A percentile compares a stretch with the other conserved stretches of the same genome.
Conservation (phyloP, 35 echinoderm and acorn worm species). For the Eucidaris tribuloides region DNA sequence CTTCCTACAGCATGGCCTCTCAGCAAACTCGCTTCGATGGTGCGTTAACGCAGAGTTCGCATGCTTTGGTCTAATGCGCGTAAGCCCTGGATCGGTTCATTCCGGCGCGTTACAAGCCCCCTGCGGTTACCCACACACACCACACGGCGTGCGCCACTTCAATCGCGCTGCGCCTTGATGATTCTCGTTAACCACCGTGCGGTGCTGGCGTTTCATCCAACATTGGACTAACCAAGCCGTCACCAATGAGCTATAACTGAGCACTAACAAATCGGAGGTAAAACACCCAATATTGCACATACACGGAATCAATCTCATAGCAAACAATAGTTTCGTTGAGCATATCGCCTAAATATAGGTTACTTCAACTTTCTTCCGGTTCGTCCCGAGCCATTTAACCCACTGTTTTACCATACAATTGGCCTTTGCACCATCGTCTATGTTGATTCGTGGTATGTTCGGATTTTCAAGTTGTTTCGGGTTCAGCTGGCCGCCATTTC, state of each 20-base stretch:
- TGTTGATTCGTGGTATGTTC: no score
- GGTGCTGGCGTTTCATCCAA: constrained; percentile 71
- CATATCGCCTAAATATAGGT: constrained; percentile 95
- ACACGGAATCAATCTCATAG: no score
- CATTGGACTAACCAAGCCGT: constrained; percentile 80
- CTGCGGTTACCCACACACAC: constrained; percentile 71
- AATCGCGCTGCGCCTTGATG: constrained; percentile 41
- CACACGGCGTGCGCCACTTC: no score
- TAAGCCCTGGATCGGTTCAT: constrained; percentile 93
- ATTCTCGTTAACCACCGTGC: constrained; percentile 79
- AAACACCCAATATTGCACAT: no score
- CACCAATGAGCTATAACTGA: constrained; percentile 66
- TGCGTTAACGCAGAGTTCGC: constrained; percentile 91
- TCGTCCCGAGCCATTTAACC: constrained; percentile 76
- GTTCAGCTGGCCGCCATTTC: constrained; percentile 78
- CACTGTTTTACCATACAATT: constrained; percentile 79
- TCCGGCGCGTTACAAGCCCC: constrained; percentile 71
- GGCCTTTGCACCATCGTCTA: no score
- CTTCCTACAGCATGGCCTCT: constrained; percentile 75
- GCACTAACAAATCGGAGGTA: no score
- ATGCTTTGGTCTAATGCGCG: constrained; percentile 79
- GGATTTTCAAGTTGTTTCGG: constrained; percentile 80
- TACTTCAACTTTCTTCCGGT: constrained; percentile 92
- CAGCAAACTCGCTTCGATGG: constrained; percentile 93
- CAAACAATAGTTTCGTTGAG: constrained; percentile 63